Base-by-base conservation (phyloP, 2,888 invertebrate genomes). In the Tholera decimalis region DNA sequence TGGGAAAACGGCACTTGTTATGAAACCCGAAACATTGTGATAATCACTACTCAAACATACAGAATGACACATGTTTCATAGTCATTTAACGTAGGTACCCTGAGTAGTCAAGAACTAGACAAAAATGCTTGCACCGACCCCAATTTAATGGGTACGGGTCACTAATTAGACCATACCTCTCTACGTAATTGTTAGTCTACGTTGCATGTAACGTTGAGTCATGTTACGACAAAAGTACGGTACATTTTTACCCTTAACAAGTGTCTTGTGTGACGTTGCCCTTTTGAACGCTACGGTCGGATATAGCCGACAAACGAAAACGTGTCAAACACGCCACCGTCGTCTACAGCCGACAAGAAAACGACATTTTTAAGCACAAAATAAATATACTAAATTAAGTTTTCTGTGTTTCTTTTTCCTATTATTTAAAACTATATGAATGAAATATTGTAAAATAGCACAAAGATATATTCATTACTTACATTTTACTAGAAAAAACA, bases 1-100 rank as follows among this genome's bases (percentile, higher is more conserved):
- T 63, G 57, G 77, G 70, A 64, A 37, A 22, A 63, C 26, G 33
- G 22, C 55, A 53, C 24, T 13, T 69, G 60, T 73, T 80, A 67
- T 73, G 73, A 79, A 57, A 77, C 57, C 37, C 15, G 20, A 66
- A n/a, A 22, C 56, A 47, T 57, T 51, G 22, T 50, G 51, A 22
- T 55, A 35, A 65, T 46, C 30, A 67, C 39, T 55, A 53, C 9
- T 22, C 26, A 62, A 61, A 66, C 51, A 66, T 65, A 60, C 26
- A 9, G 30, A 18, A 30, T 41, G 20, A 44, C n/a, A 37, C 11
- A 47, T 33, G 15, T 8, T 18, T 54, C 28, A n/a, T 11, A 35
- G 30, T 28, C 18, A 24, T 26, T 47, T 13, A 20, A n/a, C 24
- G 26, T n/a, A n/a, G n/a, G n/a, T 11, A 20, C 9, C 7, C 39